Conservation (phyloP, 2,113 vertebrate species). For the Alces alces region DNA sequence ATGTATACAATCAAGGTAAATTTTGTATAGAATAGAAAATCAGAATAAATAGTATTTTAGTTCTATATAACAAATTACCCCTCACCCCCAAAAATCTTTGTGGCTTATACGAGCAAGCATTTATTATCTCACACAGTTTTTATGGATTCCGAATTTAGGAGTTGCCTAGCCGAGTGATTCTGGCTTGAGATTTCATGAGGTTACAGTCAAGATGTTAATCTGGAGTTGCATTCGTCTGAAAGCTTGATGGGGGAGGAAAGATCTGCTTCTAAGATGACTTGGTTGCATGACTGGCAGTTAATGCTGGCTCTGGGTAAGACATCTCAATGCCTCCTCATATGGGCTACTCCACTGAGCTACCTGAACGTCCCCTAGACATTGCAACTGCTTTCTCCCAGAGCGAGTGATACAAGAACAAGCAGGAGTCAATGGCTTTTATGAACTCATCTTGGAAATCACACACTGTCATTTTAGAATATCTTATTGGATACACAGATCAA, state of each 20-base stretch:
- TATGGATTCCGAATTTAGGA: neutral
- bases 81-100: neutral
- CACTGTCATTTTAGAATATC: neutral
- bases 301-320: neutral
- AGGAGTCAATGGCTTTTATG: neutral
- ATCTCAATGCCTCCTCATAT: neutral
- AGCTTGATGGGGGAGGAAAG: neutral
- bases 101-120: neutral
- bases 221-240: neutral
- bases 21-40: neutral
- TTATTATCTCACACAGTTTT: neutral
- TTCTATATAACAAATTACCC: neutral
- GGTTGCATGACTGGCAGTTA: neutral
- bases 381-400: neutral
- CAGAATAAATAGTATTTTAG: neutral
- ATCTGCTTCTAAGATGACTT: neutral
- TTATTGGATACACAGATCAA: neutral
- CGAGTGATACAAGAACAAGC: neutral
- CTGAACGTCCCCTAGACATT: neutral
- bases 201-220: neutral
- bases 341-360: neutral
- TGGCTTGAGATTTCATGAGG: neutral
- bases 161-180: neutral
- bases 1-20: neutral
- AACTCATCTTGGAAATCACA: neutral